Percentiles rank a stretch among this genome's conserved stretches.
These are phyloP conservation scores for Carassius carassius DNA, from an alignment of 2,113 vertebrate genomes.

Conservation along the genomic window DNA sequence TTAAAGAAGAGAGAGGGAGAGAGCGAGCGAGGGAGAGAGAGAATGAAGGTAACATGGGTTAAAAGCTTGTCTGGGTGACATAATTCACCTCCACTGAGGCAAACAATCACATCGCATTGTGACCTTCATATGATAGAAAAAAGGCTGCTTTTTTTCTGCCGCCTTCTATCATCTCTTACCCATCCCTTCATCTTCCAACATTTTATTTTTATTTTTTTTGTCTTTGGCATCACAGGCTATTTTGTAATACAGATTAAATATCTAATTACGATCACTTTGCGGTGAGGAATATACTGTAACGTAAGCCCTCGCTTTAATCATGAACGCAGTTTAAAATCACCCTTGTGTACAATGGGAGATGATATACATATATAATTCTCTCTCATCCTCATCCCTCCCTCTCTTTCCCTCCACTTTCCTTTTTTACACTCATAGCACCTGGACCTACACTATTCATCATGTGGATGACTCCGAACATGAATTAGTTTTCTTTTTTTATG, in stretches of 20 bases:
- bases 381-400: constrained; percentile 52
- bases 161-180: constrained; percentile 56
- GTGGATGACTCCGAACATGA: constrained; percentile 97
- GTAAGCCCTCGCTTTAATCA: constrained; percentile 60
- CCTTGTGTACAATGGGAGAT: constrained; percentile 70
- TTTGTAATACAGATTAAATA: constrained; percentile 90
- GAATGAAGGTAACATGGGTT: constrained; percentile 87
- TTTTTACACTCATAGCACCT: constrained; percentile 87
- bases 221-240: constrained; percentile 81
- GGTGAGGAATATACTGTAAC: constrained; percentile 68
- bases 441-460: constrained; percentile 97
- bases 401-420: constrained; percentile 63
- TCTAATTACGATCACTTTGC: constrained; percentile 87
- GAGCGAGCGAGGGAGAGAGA: constrained; percentile 38
- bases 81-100: constrained; percentile 88
- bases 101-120: constrained; percentile 92
- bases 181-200: constrained; percentile 67
- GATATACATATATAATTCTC: constrained; percentile 72
- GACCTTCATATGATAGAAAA: constrained; percentile 89
- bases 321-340: constrained; percentile 62
- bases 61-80: constrained; percentile 92
- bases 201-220: constrained; percentile 69
- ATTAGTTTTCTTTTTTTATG: constrained; percentile 97
- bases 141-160: constrained; percentile 60
- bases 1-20: constrained; percentile 75